phyloP scores from a whole-genome alignment of 92 coral and sea anemone species.

The Paragorgia papillata region DNA sequence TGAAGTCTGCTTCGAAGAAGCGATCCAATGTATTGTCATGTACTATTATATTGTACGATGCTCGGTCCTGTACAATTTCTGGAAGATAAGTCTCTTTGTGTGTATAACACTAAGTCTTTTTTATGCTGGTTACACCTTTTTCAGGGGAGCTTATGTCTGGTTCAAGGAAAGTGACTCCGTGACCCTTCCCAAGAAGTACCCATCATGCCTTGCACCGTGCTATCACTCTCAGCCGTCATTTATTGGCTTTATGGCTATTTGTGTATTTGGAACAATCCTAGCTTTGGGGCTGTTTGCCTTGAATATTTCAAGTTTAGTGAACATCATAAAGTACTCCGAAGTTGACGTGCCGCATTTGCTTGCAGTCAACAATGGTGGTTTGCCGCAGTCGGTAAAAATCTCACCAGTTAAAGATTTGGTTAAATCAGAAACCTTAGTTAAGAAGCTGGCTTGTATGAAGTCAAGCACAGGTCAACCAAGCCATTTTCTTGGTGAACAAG shows the following conservation, averaged over 20 bases:
- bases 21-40: constrained; percentile 26
- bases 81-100: constrained; percentile 37
- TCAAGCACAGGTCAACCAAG: not conserved
- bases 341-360: constrained; percentile 36
- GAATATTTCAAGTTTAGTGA: constrained; percentile 13
- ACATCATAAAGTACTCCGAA: constrained; percentile 19
- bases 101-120: constrained; percentile 27
- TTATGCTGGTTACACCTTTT: constrained; percentile 19
- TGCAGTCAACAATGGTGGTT: constrained; percentile 1
- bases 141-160: constrained; percentile 33
- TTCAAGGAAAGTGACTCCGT: constrained; percentile 20
- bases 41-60: constrained; percentile 42
- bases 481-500: constrained; percentile 14
- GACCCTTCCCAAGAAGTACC: constrained; percentile 32
- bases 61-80: constrained; percentile 33
- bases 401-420: constrained; percentile 23
- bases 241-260: constrained; percentile 4
- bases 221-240: constrained; percentile 23
- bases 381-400: not conserved
- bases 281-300: constrained; percentile 19
- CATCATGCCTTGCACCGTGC: constrained; percentile 24
- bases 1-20: constrained; percentile 34
- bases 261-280: constrained; percentile 22
- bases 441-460: not conserved
- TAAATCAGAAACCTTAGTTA: not conserved